Evolutionary conservation across 2,797 vertebrate species (phyloP), one percentile per base, ranked within the genome.

Genomic region (Trematomus bernacchii): DNA sequence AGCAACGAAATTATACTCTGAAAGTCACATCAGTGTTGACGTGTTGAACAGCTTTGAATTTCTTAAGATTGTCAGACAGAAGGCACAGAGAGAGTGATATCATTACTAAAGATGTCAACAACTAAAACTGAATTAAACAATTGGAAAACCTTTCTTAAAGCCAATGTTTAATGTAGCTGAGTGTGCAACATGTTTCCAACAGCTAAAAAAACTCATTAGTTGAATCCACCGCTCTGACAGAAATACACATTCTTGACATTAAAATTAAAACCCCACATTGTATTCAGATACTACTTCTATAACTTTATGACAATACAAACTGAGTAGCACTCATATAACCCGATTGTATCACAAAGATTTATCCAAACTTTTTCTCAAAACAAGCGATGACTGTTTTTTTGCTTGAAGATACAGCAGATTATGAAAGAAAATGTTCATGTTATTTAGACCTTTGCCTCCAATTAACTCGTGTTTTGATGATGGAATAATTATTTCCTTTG

Each of bases 401-500:
- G 13, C 33, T 67, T 43, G 18, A 51, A 21, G 54, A 40, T 10
- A 50, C 67, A 67, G n/a, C 53, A 55, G 48, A 65, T 73, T 23
- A 59, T 64, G 14, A 67, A 48, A 48, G 8, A 15, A 19, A 55
- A 3, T 59, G 37, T 43, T 72, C 43, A 8, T 37, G 27, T 27
- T 27, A 54, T 30, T 47, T 59, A 46, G 60, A 79, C 67, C 54
- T 84, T 66, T 68, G 74, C 71, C 50, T 72, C 62, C 60, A 79
- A 77, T 79, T 52, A 71, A 76, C 58, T 3, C 0, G 16, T 40
- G 64, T 66, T 81, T 69, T 84, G 71, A 83, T 73, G 73, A 72
- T 76, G 66, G 80, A 82, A 80, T 80, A 27, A 70, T 69, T 4
- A 60, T 48, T 68, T 72, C 51, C 64, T 60, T 87, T 75, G 84